phyloP scores from a whole-genome alignment of 2,888 invertebrate species.

The Drosophila bunnanda region DNA sequence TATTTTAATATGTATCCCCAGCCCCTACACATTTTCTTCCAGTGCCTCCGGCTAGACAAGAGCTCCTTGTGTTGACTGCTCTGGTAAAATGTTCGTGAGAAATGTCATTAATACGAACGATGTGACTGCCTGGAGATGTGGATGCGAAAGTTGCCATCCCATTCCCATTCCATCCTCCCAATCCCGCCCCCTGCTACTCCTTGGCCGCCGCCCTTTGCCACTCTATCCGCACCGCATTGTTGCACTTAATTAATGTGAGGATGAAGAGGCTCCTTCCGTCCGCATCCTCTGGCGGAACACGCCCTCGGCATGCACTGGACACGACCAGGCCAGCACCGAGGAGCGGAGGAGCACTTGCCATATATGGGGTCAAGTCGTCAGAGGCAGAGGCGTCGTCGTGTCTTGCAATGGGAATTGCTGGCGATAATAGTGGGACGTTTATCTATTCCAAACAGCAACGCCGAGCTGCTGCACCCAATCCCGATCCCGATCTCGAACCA shows the following conservation, averaged over 20 bases:
- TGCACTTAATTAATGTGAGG: constrained; percentile 79
- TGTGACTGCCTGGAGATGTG: constrained; percentile 64
- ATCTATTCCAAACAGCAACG: constrained; percentile 50
- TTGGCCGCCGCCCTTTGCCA: constrained; percentile 29
- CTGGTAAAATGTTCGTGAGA: constrained; percentile 76
- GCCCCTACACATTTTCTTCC: constrained; percentile 8
- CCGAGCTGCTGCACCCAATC: constrained; percentile 64
- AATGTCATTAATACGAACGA: constrained; percentile 80
- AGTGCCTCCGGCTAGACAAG: constrained; percentile 19
- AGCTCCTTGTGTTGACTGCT: constrained; percentile 60
- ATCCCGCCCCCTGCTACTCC: constrained; percentile 3
- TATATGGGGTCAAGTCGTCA: constrained; percentile 47
- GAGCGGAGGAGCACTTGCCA: constrained; percentile 18
- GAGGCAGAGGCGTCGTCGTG: constrained; percentile 41
- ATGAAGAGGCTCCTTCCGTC: constrained; percentile 46
- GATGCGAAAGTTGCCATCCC: constrained; percentile 36
- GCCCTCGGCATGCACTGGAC: constrained; percentile 59
- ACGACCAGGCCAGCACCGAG: background rate
- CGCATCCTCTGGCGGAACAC: constrained; percentile 54
- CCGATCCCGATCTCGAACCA: constrained; percentile 34
- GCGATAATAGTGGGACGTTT: constrained; percentile 70
- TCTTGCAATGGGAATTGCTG: constrained; percentile 63
- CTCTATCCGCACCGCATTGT: constrained; percentile 64
- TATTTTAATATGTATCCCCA: background rate
- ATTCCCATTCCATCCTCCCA: constrained; percentile 12